Percentiles rank a stretch among this genome's conserved stretches.
phyloP scores from a whole-genome alignment of 1,140 invertebrate species.

The Eriosoma lanigerum region DNA sequence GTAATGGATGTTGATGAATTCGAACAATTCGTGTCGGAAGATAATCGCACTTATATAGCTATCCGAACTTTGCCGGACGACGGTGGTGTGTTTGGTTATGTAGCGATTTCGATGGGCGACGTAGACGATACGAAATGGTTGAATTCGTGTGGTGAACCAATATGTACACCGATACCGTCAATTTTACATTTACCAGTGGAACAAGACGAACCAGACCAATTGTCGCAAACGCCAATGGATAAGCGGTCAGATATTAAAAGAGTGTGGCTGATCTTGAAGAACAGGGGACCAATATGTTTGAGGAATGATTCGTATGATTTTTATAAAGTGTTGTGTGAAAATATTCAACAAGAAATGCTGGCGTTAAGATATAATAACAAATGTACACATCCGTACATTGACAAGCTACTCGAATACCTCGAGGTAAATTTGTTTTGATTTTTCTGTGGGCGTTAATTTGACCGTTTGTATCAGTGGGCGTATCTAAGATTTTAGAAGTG shows the following conservation, averaged over 20 bases:
- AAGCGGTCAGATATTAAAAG: background rate
- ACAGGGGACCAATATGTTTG: background rate
- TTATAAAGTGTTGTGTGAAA: conserved; percentile 5
- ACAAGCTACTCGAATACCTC: conserved; percentile 16
- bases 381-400: background rate
- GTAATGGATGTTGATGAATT: background rate
- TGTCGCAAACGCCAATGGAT: rapidly evolving
- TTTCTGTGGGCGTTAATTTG: too few relatives aligned
- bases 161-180: background rate
- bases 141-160: background rate
- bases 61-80: background rate
- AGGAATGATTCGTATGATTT: background rate
- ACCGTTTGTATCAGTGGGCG: too few relatives aligned
- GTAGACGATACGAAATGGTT: background rate
- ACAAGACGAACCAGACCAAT: background rate
- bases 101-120: conserved; percentile 24
- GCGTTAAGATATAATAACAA: too few relatives aligned
- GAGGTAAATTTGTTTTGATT: background rate
- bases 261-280: background rate
- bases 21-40: background rate
- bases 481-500: too few relatives aligned
- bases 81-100: conserved; percentile 19
- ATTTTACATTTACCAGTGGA: background rate
- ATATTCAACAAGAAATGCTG: conserved; percentile 7
- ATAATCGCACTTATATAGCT: conserved; percentile 21